These are phyloP conservation scores for Eunapius fragilis DNA, from an alignment of 37 sponge, comb jelly and placozoan genomes.

Conservation along the genomic window DNA sequence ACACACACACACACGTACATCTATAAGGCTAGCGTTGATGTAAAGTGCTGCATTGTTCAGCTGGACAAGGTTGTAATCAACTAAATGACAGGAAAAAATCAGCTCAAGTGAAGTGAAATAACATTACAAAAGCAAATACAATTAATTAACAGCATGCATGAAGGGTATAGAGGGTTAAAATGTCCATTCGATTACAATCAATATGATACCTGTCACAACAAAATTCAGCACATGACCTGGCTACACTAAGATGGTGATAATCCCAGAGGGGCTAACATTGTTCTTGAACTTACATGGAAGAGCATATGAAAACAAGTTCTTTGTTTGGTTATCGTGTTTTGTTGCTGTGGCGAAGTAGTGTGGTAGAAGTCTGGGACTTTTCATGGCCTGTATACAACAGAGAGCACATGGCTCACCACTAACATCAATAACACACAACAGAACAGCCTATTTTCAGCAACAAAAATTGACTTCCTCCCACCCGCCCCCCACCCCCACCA, in stretches of 20 bases:
- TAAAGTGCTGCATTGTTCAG: constrained; percentile 5
- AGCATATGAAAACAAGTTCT: neutral
- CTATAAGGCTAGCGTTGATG: constrained; percentile 63
- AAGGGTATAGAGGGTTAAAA: too few species aligned
- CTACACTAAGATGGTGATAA: too few species aligned
- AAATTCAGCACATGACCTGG: too few species aligned
- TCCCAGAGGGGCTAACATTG: too few species aligned
- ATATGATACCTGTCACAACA: too few species aligned
- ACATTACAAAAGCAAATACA: neutral
- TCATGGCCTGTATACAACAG: neutral
- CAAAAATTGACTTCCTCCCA: too few species aligned
- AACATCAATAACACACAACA: too few species aligned
- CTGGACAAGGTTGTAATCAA: neutral
- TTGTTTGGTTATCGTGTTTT: neutral
- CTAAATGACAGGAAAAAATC: neutral
- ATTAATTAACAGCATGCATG: too few species aligned
- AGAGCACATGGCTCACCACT: neutral
- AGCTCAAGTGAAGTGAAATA: neutral
- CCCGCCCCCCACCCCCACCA: too few species aligned
- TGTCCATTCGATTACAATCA: too few species aligned
- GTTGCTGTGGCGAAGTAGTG: neutral
- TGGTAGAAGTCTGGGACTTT: neutral
- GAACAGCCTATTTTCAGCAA: too few species aligned
- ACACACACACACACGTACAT: constrained; percentile 47
- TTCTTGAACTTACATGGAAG: neutral